Evolutionary conservation across 1,140 invertebrate species (phyloP).

Genomic region (Philotrypesis tridentata): DNA sequence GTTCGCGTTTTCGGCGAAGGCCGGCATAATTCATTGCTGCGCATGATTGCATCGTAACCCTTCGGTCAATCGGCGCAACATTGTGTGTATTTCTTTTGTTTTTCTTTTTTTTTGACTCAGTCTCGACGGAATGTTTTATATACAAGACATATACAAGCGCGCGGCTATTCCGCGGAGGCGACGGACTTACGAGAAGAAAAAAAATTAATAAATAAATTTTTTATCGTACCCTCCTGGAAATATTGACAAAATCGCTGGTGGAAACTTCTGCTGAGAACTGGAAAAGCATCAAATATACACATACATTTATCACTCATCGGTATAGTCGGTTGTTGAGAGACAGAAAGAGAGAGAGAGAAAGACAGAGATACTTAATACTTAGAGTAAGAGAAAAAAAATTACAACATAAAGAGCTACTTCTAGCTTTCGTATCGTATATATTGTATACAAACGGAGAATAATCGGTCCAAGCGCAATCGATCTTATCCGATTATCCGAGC

Average conservation of each 20-base stretch:
- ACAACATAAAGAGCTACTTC: neutral
- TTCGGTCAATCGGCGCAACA: neutral
- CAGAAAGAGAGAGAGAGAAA: too few species aligned
- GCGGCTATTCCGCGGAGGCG: neutral
- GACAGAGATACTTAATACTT: too few species aligned
- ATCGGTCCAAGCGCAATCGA: neutral
- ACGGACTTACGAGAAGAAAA: neutral
- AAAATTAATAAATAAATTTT: neutral
- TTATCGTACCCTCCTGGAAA: neutral
- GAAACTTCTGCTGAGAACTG: neutral
- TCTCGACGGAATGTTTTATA: too few species aligned
- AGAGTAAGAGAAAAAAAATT: neutral
- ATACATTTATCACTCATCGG: neutral
- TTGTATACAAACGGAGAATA: neutral
- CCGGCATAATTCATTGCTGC: neutral
- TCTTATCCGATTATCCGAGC: neutral
- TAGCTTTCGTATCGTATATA: too few species aligned
- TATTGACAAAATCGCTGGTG: neutral
- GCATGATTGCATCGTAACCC: neutral
- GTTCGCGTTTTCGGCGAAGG: neutral
- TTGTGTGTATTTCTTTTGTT: neutral
- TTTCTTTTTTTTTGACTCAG: neutral
- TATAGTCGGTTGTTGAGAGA: neutral
- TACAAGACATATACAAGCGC: too few species aligned
- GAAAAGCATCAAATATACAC: neutral